phyloP scores from a whole-genome alignment of 2,797 vertebrate genomes.

The Xiphorhynchus erythropygius region DNA sequence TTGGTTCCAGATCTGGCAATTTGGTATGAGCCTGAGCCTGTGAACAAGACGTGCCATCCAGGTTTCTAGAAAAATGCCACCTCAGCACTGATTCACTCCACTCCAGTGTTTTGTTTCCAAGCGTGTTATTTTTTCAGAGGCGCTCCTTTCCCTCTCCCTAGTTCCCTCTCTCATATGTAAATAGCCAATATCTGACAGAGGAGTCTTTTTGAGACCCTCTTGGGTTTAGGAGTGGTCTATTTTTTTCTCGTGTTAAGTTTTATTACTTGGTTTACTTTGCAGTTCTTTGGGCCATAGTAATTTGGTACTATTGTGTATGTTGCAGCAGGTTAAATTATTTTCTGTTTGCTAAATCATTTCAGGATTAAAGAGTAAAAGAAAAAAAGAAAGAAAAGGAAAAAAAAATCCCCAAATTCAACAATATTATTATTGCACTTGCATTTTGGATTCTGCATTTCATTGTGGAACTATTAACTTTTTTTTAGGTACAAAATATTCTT shows the following conservation, averaged over 20 bases:
- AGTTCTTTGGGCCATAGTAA: background rate
- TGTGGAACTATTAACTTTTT: background rate
- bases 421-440: background rate
- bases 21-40: conserved; percentile 25
- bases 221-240: background rate
- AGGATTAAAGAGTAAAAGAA: background rate
- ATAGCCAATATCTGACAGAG: background rate
- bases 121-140: background rate
- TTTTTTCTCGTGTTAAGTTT: background rate
- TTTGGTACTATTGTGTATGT: background rate
- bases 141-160: background rate
- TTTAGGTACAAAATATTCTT: background rate
- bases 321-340: background rate
- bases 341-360: background rate
- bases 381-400: background rate
- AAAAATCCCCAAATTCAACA: background rate
- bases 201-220: background rate
- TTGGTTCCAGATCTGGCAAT: background rate
- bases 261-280: background rate
- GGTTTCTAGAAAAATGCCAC: conserved; percentile 15
- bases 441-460: background rate
- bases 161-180: background rate
- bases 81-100: conserved; percentile 49
- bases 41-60: background rate
- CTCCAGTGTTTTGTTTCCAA: conserved; percentile 7